These are phyloP conservation scores for Sturnus vulgaris DNA, from an alignment of 2,113 vertebrate genomes.

Conservation along the genomic window DNA sequence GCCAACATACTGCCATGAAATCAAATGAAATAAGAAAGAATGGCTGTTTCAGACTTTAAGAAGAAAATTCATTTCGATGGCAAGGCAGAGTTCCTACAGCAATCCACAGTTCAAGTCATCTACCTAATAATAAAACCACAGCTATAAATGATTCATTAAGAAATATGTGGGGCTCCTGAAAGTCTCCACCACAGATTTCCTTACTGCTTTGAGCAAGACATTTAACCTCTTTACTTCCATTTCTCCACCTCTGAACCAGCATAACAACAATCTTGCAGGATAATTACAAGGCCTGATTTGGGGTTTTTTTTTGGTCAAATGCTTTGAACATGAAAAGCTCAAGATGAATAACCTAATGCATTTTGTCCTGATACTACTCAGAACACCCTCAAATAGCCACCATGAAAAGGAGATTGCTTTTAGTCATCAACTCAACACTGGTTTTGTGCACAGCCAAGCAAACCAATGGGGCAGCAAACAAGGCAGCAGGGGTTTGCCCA, in stretches of 20 bases:
- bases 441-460: not conserved
- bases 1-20: not conserved
- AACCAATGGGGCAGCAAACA: not conserved
- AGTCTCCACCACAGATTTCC: slow-evolving; percentile 55
- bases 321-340: not conserved
- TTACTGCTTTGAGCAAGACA: not conserved
- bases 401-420: not conserved
- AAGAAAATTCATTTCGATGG: slow-evolving; percentile 8
- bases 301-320: not conserved
- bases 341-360: not conserved
- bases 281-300: not conserved
- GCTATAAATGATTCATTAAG: slow-evolving; percentile 50
- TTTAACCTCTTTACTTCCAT: slow-evolving; percentile 36
- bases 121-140: slow-evolving; percentile 17
- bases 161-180: slow-evolving; percentile 32
- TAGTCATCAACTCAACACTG: not conserved
- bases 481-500: not conserved
- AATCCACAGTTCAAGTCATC: slow-evolving; percentile 10
- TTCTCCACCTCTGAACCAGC: slow-evolving; percentile 20
- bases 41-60: not conserved
- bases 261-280: not conserved
- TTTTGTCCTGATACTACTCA: not conserved
- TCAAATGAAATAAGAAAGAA: not conserved
- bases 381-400: not conserved
- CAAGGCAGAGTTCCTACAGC: not conserved